Evolutionary conservation across 2,888 invertebrate species (phyloP).

Genomic region (Odontothrips loti): DNA sequence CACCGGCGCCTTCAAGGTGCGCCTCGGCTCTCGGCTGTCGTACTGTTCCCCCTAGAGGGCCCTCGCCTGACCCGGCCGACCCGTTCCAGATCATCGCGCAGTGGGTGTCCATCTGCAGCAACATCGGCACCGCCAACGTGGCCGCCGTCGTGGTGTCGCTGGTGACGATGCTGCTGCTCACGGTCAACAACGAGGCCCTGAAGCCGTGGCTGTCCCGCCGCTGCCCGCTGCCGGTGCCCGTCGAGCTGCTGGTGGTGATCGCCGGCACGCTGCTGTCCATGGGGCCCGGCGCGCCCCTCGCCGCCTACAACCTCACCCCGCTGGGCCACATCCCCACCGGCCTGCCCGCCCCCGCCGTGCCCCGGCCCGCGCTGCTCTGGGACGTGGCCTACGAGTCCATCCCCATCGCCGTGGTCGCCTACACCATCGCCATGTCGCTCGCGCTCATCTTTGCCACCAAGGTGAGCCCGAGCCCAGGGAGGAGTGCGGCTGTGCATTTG

Average conservation of each 20-base stretch:
- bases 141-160: conserved; percentile 64
- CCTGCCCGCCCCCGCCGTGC: conserved; percentile 60
- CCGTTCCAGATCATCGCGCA: conserved; percentile 8
- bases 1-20: conserved; percentile 60
- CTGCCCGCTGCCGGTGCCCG: conserved; percentile 71
- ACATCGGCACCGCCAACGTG: conserved; percentile 55
- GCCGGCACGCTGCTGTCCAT: conserved; percentile 66
- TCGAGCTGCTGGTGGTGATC: conserved; percentile 74
- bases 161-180: conserved; percentile 61
- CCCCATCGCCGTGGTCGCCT: conserved; percentile 71
- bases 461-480: conserved; percentile 49
- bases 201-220: conserved; percentile 66
- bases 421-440: conserved; percentile 76
- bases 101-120: conserved; percentile 40
- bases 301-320: conserved; percentile 57
- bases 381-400: conserved; percentile 60
- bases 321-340: conserved; percentile 79
- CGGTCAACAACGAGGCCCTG: conserved; percentile 67
- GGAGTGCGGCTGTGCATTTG: no score
- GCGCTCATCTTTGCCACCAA: conserved; percentile 73
- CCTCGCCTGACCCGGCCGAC: not conserved
- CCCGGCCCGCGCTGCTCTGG: conserved; percentile 58
- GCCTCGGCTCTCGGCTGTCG: conserved; percentile 45
- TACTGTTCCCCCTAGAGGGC: no score
- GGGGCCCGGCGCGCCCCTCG: conserved; percentile 53